Base-by-base conservation (phyloP, 2,888 invertebrate genomes). In the Eilema sororculum region DNA sequence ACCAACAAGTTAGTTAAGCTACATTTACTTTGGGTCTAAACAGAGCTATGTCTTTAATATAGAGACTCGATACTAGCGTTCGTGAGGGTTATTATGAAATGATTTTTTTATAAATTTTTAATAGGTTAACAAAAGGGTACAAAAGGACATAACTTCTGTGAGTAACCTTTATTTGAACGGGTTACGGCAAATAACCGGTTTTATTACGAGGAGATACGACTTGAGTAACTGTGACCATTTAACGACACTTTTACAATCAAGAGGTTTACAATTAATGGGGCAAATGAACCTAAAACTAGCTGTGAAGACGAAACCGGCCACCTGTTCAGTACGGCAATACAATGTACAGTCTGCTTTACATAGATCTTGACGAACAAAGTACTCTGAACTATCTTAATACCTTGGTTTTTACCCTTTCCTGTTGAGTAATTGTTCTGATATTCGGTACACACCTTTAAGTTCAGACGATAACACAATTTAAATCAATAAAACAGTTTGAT, bases 261-360 rank as follows among this genome's bases (percentile, higher is more conserved):
- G 20, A n/a, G n/a, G n/a, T 52, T 52, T n/a, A 46, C n/a, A n/a
- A 52, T 52, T n/a, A 46, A 46, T n/a, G 46, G 41, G 22, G 16
- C 63, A 16, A 67, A 61, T 24, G 66, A 56, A 30, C 59, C 28
- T 67, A 60, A n/a, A 28, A 62, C 56, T 46, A n/a, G 25, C 52
- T 52, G 20, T 56, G 20, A n/a, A 41, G 58, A 28, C 46, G 57
- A 60, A 65, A 61, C 57, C 37, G 24, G 56, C 62, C 78, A 78
- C 72, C 75, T 80, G 75, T 80, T 78, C 64, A 52, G 63, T 58
- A 58, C 10, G 5, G 13, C 58, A n/a, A 56, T 56, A 9, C 41
- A 9, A 37, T 8, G 33, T 28, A 28, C 28, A 28, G 28, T 28
- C 28, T 4, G 28, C 28, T 4, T 2, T 28, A 28, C 28, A 4